Conservation (phyloP, 2,888 invertebrate genomes). For the Ischnura elegans region DNA sequence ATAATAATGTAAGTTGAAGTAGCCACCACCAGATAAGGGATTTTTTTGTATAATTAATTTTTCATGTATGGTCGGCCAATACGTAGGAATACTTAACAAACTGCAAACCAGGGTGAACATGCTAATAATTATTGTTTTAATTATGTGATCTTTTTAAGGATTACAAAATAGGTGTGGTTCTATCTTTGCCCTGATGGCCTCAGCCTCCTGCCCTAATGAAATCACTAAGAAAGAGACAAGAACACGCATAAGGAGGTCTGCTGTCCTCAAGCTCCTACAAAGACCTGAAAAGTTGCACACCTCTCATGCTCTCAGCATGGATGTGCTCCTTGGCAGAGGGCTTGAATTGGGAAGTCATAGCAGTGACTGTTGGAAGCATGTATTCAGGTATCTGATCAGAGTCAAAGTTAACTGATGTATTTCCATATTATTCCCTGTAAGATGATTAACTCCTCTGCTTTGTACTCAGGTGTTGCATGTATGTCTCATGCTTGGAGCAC, state of each 20-base stretch:
- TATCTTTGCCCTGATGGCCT: conserved; percentile 91
- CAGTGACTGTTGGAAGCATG: conserved; percentile 96
- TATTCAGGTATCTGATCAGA: conserved; percentile 87
- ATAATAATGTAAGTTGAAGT: too few relatives aligned
- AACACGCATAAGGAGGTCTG: conserved; percentile 70
- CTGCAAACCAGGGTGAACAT: background rate
- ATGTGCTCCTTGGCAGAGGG: conserved; percentile 92
- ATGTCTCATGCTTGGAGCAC: conserved; percentile 95
- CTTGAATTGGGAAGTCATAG: conserved; percentile 95
- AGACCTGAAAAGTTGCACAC: conserved; percentile 83
- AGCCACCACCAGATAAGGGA: too few relatives aligned
- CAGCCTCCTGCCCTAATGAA: conserved; percentile 91
- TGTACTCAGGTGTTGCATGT: conserved; percentile 87
- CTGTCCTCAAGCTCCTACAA: conserved; percentile 72
- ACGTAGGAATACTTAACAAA: too few relatives aligned
- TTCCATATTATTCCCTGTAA: too few relatives aligned
- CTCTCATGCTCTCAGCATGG: conserved; percentile 94
- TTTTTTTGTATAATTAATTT: too few relatives aligned
- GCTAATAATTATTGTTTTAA: background rate
- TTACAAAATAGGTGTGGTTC: conserved; percentile 95
- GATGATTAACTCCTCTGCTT: background rate
- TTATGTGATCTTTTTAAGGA: conserved; percentile 77
- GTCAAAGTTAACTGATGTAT: too few relatives aligned
- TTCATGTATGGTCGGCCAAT: too few relatives aligned
- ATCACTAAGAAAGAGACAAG: conserved; percentile 81